phyloP scores from a whole-genome alignment of 2,888 invertebrate species.

The Philhelius pedissequus region DNA sequence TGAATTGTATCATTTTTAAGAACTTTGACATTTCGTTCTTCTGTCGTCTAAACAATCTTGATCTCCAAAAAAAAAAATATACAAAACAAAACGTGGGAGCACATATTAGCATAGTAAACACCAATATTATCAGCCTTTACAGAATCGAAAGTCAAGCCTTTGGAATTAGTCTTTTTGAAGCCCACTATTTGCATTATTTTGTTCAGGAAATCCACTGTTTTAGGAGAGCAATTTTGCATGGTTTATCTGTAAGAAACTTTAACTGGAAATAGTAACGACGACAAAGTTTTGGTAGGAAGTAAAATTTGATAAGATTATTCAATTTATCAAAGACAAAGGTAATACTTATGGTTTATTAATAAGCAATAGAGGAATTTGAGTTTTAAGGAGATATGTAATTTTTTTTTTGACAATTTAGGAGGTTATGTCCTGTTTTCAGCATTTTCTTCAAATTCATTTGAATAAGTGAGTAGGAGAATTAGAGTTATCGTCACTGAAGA shows the following conservation, averaged over 20 bases:
- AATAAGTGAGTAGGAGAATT: too few species aligned
- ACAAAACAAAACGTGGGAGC: too few species aligned
- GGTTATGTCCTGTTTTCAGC: too few species aligned
- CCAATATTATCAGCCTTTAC: not conserved
- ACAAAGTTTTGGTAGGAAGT: not conserved
- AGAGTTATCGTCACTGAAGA: too few species aligned
- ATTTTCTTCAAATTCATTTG: too few species aligned
- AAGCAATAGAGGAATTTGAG: too few species aligned
- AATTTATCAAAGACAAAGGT: not conserved
- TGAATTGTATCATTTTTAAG: not conserved
- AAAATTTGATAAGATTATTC: not conserved
- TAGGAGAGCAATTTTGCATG: constrained; percentile 16
- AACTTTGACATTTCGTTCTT: not conserved
- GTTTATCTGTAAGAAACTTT: constrained; percentile 5
- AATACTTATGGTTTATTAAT: not conserved
- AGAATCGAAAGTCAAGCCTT: constrained; percentile 34
- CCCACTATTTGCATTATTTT: constrained; percentile 56
- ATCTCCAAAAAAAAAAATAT: not conserved
- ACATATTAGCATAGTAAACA: constrained; percentile 10
- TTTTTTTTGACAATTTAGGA: too few species aligned
- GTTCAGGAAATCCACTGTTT: constrained; percentile 42
- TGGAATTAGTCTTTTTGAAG: constrained; percentile 7
- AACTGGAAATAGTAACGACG: constrained; percentile 18
- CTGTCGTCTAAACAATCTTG: not conserved
- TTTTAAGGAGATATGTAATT: too few species aligned